These are phyloP conservation scores for Rhagonycha fulva DNA, from an alignment of 2,888 invertebrate species.

Conservation along the genomic window DNA sequence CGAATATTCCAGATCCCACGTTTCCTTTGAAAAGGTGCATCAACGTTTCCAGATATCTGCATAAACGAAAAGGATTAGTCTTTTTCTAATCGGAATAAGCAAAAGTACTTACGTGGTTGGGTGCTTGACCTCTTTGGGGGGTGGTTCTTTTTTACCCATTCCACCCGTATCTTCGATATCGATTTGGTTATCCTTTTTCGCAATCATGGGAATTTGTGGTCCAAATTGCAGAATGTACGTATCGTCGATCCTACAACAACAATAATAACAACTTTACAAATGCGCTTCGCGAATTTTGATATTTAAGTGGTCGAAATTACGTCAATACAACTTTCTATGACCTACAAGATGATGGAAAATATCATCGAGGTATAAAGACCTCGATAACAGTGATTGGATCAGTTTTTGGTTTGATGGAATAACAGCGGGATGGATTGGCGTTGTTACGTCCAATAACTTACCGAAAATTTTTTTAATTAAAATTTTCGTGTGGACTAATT, in stretches of 20 bases:
- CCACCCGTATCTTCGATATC: background rate
- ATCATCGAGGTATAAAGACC: background rate
- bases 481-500: too few relatives aligned
- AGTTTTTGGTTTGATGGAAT: background rate
- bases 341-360: background rate
- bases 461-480: too few relatives aligned
- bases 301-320: background rate
- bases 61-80: conserved; percentile 28
- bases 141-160: background rate
- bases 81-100: background rate
- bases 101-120: background rate
- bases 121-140: background rate
- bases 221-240: background rate
- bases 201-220: background rate
- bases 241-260: background rate
- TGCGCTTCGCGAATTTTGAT: background rate
- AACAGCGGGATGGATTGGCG: background rate
- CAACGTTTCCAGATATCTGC: conserved; percentile 83
- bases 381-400: background rate
- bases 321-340: background rate
- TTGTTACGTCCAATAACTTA: too few relatives aligned
- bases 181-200: background rate
- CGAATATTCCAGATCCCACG: conserved; percentile 93
- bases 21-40: conserved; percentile 94
- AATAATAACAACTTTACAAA: background rate